Percentiles rank a stretch among this genome's conserved stretches.
phyloP scores from a whole-genome alignment of 2,113 vertebrate species.

The Miniopterus natalensis region DNA sequence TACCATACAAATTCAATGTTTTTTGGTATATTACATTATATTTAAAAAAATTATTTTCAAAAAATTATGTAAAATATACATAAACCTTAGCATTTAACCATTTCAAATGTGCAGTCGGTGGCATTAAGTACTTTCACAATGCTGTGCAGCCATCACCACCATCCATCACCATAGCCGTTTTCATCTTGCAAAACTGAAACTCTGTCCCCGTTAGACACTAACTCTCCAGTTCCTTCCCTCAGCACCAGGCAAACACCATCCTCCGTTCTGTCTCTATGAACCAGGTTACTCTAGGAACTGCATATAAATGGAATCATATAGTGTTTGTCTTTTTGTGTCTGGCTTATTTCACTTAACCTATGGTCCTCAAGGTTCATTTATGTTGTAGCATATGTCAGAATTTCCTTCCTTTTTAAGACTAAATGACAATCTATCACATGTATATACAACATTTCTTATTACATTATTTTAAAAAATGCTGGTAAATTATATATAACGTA shows the following conservation, averaged over 20 bases:
- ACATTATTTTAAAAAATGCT: background rate
- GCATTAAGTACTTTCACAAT: rapidly evolving
- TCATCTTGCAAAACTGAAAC: background rate
- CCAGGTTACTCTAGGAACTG: background rate
- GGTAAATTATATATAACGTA: background rate
- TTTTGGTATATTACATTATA: background rate
- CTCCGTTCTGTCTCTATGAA: background rate
- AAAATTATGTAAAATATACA: background rate
- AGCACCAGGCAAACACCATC: too few relatives aligned
- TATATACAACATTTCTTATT: background rate
- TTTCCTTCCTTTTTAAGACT: background rate
- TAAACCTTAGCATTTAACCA: background rate
- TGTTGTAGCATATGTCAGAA: background rate
- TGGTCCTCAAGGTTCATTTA: background rate
- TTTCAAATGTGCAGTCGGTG: too few relatives aligned
- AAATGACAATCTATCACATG: background rate
- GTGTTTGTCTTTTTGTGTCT: background rate
- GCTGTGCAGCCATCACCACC: too few relatives aligned
- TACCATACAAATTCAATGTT: background rate
- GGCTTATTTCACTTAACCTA: background rate
- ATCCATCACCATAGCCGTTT: too few relatives aligned
- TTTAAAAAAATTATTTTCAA: background rate
- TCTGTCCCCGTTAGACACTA: background rate
- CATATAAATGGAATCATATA: background rate
- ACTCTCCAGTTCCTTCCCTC: too few relatives aligned